Base-by-base conservation (phyloP, 2,797 vertebrate genomes). In the Cossypha niveicapilla region DNA sequence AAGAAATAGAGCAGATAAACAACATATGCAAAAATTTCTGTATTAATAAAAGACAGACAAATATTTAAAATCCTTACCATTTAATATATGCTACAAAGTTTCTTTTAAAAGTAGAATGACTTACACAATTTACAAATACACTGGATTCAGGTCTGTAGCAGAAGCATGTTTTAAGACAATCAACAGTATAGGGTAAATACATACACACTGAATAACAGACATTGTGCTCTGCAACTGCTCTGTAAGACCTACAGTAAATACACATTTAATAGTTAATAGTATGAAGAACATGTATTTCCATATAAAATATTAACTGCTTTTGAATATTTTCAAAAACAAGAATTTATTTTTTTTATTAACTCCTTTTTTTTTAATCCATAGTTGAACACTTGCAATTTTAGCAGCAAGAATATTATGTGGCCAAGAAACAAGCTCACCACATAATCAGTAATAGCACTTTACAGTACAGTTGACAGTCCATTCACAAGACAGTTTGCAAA, bases 391-490 rank as follows among this genome's bases (percentile, higher is more conserved):
- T 97, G 97, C 95, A 96, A 96, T 92, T 97, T 98, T 97, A 98
- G 98, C 97, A 98, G 98, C 98, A 98, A 98, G 96, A 96, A 97
- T 97, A 80, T 97, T 97, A 97, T 96, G 97, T 98, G 98, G 98
- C 97, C 96, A 97, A 96, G 96, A 96, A 96, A 97, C 94, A 96
- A 93, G 96, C 93, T 97, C 92, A 96, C 97, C 97, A 97, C 95
- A 95, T 97, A 92, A 96, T 96, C 94, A 95, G 94, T 98, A 98
- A 98, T 98, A 98, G 98, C 98, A 98, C 98, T 98, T 98, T 96
- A 98, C 97, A 97, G 96, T 97, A 97, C 94, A 97, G 94, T 96
- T 97, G 97, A 97, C 97, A 97, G 96, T 97, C 97, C 97, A 97
- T 96, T 98, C 95, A 98, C 97, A 96, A 98, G 97, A 98, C 97